Evolutionary conservation across 2,888 invertebrate species (phyloP).

Genomic region (Stenolophus ochropezus): DNA sequence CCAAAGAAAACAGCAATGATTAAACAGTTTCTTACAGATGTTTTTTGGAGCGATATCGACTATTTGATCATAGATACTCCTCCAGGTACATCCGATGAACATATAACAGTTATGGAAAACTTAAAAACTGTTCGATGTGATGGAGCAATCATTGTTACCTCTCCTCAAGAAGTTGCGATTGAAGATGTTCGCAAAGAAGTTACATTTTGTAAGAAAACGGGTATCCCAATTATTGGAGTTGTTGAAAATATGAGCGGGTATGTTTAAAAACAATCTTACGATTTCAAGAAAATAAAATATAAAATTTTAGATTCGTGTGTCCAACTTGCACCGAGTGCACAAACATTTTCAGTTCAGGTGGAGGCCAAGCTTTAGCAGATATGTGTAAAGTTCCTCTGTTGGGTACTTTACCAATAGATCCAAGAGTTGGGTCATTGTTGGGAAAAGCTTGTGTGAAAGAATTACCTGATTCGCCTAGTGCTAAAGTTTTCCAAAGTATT

Average conservation of each 20-base stretch:
- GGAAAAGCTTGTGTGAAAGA: slow-evolving; percentile 82
- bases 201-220: slow-evolving; percentile 94
- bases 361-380: slow-evolving; percentile 89
- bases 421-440: slow-evolving; percentile 83
- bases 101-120: slow-evolving; percentile 97
- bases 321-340: slow-evolving; percentile 94
- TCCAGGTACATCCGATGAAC: slow-evolving; percentile 99
- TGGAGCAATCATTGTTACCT: slow-evolving; percentile 94
- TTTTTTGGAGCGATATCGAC: slow-evolving; percentile 93
- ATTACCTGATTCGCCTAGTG: slow-evolving; percentile 82
- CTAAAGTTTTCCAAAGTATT: slow-evolving; percentile 80
- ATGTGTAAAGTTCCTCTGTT: slow-evolving; percentile 86
- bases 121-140: slow-evolving; percentile 83
- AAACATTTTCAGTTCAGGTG: slow-evolving; percentile 95
- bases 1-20: slow-evolving; percentile 98
- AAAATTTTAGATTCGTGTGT: slow-evolving; percentile 83
- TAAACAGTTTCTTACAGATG: slow-evolving; percentile 93
- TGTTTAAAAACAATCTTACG: slow-evolving; percentile 64
- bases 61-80: slow-evolving; percentile 98
- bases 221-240: slow-evolving; percentile 89
- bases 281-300: not conserved
- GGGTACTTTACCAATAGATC: slow-evolving; percentile 90
- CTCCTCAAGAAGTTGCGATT: slow-evolving; percentile 93
- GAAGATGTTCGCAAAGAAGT: slow-evolving; percentile 96
- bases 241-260: slow-evolving; percentile 98